Conservation (phyloP, 37 sponge, comb jelly and placozoan genomes). For the Petrosia ficiformis region DNA sequence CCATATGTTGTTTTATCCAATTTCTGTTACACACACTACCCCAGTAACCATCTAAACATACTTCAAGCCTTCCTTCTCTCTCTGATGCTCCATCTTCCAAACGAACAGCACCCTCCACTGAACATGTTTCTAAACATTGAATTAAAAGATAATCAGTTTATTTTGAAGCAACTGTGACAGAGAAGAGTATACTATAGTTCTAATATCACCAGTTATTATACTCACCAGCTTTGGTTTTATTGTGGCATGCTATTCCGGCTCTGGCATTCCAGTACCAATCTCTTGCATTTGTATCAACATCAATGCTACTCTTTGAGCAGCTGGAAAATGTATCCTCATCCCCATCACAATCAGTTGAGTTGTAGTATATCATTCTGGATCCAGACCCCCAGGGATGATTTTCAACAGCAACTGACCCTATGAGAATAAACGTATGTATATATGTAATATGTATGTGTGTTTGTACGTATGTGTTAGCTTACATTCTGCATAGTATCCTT, state of each 20-base stretch:
- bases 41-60: slow-evolving; percentile 7
- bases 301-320: neutral
- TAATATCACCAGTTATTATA: neutral
- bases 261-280: neutral
- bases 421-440: neutral
- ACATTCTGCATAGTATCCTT: neutral
- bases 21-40: neutral
- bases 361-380: neutral
- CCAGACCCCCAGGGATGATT: neutral
- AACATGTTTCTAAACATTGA: neutral
- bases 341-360: neutral
- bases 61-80: slow-evolving; percentile 11
- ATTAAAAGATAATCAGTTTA: neutral
- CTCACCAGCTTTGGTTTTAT: neutral
- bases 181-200: no score
- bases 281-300: neutral
- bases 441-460: neutral
- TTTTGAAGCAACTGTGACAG: no score
- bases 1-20: neutral
- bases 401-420: neutral
- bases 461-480: neutral
- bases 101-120: neutral
- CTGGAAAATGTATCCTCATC: neutral
- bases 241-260: neutral
- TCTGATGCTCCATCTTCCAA: neutral